A percentile compares a stretch with the other conserved stretches of the same genome.
Evolutionary conservation across 2,113 vertebrate species (phyloP).

Genomic region (Tragelaphus scriptus): DNA sequence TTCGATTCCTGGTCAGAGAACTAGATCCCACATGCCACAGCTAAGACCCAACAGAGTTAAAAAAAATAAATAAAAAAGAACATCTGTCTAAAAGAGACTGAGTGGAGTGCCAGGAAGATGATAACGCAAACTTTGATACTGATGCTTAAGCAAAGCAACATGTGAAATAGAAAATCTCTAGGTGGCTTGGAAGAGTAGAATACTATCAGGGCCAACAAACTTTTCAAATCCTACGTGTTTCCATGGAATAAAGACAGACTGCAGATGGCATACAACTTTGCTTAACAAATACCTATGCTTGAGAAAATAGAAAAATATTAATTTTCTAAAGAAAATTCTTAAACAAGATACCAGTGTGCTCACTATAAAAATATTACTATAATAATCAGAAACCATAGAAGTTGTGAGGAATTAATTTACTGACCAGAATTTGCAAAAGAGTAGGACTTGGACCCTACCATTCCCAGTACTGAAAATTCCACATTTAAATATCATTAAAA

Average conservation of each 20-base stretch:
- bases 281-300: slow-evolving; percentile 13
- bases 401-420: not conserved
- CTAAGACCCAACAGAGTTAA: not conserved
- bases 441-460: not conserved
- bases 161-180: not conserved
- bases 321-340: slow-evolving; percentile 16
- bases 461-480: not conserved
- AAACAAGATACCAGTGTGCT: not conserved
- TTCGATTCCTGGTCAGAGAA: not conserved
- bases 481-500: not conserved
- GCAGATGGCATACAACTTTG: not conserved
- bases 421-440: not conserved
- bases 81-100: not conserved
- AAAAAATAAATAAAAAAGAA: not conserved
- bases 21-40: not conserved
- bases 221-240: not conserved
- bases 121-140: not conserved
- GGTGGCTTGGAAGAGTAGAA: not conserved
- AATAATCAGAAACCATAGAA: not conserved
- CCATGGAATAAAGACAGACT: not conserved
- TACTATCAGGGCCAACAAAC: not conserved
- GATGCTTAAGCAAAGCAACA: not conserved
- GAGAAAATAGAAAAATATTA: not conserved
- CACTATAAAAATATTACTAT: not conserved
- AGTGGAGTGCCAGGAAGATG: not conserved